Base-by-base conservation (phyloP, 2,888 invertebrate species). In the Caenorhabditis sp. region DNA sequence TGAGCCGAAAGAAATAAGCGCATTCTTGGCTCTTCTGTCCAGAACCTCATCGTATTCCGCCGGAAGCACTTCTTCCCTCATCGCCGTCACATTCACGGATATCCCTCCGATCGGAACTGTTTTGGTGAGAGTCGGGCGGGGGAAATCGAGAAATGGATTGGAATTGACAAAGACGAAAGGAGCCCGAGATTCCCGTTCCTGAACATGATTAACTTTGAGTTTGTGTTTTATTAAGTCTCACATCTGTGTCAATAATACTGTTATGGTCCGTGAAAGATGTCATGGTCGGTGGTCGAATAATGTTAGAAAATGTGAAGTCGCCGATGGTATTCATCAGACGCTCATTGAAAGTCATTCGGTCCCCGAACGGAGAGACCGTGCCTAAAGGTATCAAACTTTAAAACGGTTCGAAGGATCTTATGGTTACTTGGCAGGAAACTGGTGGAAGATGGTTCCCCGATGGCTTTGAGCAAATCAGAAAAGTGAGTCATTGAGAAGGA, bases 21-120 rank as follows among this genome's bases (percentile, higher is more conserved):
- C 41, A 4, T 15, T 68, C n/a, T 62, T 24, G 3, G 15, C 1
- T 27, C 56, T 24, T n/a, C 17, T 13, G 11, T 39, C 32, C 24
- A 75, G 15, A 43, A 75, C 52, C 9, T 26, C 2, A 20, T 68
- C 35, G 7, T n/a, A 68, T 20, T 55, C 35, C 2, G 30, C 9
- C 3, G 30, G 11, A n/a, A 75, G 13, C 27, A 48, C 68, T 46
- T 62, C 56, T 3, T n/a, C 6, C 22, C 27, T 50, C 32, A 75
- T 46, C 22, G 27, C 13, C 6, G 46, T 65, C n/a, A 17, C 4
- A 20, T 56, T 58, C 27, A 66, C 73, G 0, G 74, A 48, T 1
- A 75, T 75, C 35, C 75, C 75, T n/a, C 75, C 75, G 15, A 75
- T 75, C 9, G 9, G 45, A 2, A 75, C 37, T 2, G 68, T 68